Evolutionary conservation across 2,888 invertebrate genomes (phyloP), one percentile per base, ranked within the genome.

Genomic region (Drosophila stalkeri): DNA sequence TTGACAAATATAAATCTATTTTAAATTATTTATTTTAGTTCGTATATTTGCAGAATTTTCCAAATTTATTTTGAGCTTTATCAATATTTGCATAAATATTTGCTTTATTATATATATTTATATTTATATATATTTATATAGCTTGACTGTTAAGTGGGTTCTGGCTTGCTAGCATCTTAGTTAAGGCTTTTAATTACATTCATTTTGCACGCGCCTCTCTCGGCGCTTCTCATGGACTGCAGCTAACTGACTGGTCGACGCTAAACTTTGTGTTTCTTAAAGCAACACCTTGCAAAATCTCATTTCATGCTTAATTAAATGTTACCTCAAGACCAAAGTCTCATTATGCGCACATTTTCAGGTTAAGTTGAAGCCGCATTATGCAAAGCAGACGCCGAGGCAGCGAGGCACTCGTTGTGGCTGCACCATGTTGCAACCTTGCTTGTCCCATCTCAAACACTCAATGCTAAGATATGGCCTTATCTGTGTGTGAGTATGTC

Each of bases 271-370:
- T 62, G 39, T 44, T 44, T 59, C 62, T 67, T 67, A 64, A 71
- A 75, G 77, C 72, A 80, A 80, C 77, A 78, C 81, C 77, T 77
- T 12, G 64, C 59, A 63, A 80, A 86, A 88, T 71, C 86, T 80
- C 75, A 86, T 86, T 88, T 88, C 70, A 80, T 71, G 80, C 86
- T 70, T 82, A 88, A 84, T 84, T 84, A 84, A 88, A 84, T 85
- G 83, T 72, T 80, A 82, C 86, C 88, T 74, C 75, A 72, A 83
- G 73, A 75, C 80, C 75, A 46, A 64, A 62, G 47, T 64, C 81
- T 77, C 84, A 83, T 81, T 74, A 79, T 76, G 86, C 84, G 87
- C 87, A 77, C 82, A 79, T 83, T 83, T 86, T 76, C 83, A 69
- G 72, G 79, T 72, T 72, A 71, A 82, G 68, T 72, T 73, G 82